Evolutionary conservation across 2,888 invertebrate genomes (phyloP).

Genomic region (Tenthredo livida): DNA sequence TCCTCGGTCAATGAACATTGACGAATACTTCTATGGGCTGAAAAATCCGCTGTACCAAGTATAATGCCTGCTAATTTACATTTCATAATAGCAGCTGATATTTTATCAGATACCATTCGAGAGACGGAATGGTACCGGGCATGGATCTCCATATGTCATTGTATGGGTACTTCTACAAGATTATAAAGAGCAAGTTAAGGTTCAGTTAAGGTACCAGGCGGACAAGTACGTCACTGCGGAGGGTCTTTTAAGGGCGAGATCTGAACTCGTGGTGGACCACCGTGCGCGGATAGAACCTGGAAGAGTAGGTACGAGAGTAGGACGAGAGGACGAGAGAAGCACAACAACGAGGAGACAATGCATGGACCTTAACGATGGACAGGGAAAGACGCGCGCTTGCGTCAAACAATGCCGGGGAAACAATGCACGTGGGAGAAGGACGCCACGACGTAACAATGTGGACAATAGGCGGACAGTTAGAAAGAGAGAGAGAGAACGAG

Average conservation of each 20-base stretch:
- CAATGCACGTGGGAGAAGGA: slow-evolving; percentile 71
- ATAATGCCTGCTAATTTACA: background rate
- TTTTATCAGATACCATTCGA: background rate
- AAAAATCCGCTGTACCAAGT: background rate
- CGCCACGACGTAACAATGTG: slow-evolving; percentile 71
- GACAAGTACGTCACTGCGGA: background rate
- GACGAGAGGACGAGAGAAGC: slow-evolving; percentile 61
- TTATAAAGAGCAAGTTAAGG: background rate
- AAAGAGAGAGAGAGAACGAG: slow-evolving; percentile 62
- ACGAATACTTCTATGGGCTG: background rate
- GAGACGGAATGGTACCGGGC: background rate
- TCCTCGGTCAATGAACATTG: background rate
- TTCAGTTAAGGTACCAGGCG: background rate
- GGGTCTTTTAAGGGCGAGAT: slow-evolving; percentile 7
- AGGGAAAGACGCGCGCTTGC: slow-evolving; percentile 63
- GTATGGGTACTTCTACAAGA: background rate
- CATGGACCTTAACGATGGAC: slow-evolving; percentile 68
- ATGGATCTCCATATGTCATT: background rate
- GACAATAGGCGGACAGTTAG: slow-evolving; percentile 72
- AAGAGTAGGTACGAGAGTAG: slow-evolving; percentile 22
- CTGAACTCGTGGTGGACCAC: slow-evolving; percentile 26
- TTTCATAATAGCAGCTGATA: background rate
- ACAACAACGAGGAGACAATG: slow-evolving; percentile 70
- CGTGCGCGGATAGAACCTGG: slow-evolving; percentile 14
- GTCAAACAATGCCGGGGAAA: slow-evolving; percentile 73